phyloP scores from a whole-genome alignment of 2,113 vertebrate genomes.

The Oncorhynchus clarkii region DNA sequence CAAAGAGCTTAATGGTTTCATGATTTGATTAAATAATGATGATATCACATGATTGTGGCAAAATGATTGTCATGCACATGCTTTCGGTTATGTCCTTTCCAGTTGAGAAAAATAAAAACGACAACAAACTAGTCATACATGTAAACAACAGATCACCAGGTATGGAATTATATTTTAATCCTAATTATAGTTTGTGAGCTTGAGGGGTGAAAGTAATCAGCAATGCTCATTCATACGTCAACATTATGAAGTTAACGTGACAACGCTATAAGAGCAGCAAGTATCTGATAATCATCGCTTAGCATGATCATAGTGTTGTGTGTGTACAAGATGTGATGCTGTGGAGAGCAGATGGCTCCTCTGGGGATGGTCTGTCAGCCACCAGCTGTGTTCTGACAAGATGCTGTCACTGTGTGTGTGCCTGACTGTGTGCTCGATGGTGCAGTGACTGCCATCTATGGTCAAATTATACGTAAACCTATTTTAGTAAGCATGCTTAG shows the following conservation, averaged over 20 bases:
- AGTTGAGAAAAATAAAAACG: background rate
- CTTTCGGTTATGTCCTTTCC: background rate
- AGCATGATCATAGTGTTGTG: background rate
- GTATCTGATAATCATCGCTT: background rate
- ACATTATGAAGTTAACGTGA: background rate
- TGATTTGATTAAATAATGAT: too few species aligned
- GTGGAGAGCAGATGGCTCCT: constrained; percentile 23
- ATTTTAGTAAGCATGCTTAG: background rate
- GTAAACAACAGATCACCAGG: too few species aligned
- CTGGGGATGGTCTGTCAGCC: constrained; percentile 36
- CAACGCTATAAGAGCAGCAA: background rate
- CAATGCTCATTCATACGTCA: background rate
- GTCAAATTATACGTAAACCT: constrained; percentile 2
- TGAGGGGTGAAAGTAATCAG: too few species aligned
- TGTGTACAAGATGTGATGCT: constrained; percentile 26
- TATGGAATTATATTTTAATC: too few species aligned
- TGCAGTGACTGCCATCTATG: background rate
- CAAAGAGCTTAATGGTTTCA: too few species aligned
- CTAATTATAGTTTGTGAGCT: too few species aligned
- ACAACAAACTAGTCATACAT: too few species aligned
- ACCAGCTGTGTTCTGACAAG: constrained; percentile 45
- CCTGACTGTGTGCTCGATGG: background rate
- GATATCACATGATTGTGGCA: background rate
- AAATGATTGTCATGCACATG: background rate
- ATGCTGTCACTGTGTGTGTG: constrained; percentile 13